Percentiles rank a stretch among this genome's conserved stretches.
These are phyloP conservation scores for Microtus montanus DNA, from an alignment of 2,113 vertebrate genomes.

Conservation along the genomic window DNA sequence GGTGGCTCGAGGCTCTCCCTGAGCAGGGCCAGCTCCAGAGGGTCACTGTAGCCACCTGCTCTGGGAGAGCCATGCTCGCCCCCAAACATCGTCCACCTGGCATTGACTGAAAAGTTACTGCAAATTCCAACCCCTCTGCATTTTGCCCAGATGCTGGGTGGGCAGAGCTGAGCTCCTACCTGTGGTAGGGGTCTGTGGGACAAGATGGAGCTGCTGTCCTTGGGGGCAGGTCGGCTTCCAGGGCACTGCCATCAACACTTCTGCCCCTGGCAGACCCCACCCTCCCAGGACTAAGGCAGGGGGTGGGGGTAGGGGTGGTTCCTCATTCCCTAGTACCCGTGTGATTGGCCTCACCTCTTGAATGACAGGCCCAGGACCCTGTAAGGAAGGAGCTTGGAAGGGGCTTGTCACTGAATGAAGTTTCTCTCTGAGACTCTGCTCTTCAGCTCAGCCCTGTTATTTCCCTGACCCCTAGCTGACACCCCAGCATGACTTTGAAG, in stretches of 20 bases:
- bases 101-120: not conserved
- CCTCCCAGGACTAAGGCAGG: constrained; percentile 21
- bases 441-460: not conserved
- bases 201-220: constrained; percentile 4
- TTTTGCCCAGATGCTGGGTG: not conserved
- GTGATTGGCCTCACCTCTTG: constrained; percentile 75
- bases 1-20: not conserved
- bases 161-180: constrained; percentile 80
- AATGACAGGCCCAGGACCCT: constrained; percentile 75
- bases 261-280: constrained; percentile 66
- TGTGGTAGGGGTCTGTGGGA: constrained; percentile 61
- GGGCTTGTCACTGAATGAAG: not conserved
- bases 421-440: not conserved
- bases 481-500: not conserved
- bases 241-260: constrained; percentile 81
- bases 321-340: constrained; percentile 83
- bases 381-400: not conserved
- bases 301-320: constrained; percentile 73
- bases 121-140: not conserved
- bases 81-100: not conserved
- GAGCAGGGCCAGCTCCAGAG: not conserved
- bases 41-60: not conserved
- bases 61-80: not conserved
- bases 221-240: constrained; percentile 70
- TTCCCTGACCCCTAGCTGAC: not conserved